Percentiles rank a stretch among this genome's conserved stretches.
Conservation (phyloP, 2,797 vertebrate genomes). For the Melanogrammus aeglefinus region DNA sequence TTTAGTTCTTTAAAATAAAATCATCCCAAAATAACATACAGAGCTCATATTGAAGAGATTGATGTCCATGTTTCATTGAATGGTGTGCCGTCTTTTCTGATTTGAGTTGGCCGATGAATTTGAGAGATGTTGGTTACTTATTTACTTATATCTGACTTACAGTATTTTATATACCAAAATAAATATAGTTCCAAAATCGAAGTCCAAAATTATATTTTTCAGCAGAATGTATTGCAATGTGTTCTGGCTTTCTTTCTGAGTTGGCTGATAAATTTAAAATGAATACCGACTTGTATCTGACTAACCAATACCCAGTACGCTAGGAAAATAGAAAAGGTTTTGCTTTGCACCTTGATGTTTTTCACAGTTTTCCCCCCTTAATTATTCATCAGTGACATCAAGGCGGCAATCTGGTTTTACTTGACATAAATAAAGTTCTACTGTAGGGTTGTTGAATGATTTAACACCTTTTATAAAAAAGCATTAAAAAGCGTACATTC, state of each 20-base stretch:
- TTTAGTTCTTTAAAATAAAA: not conserved
- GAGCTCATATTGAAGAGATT: too few species aligned
- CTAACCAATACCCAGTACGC: not conserved
- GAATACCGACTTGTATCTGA: not conserved
- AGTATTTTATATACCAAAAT: not conserved
- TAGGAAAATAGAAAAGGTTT: not conserved
- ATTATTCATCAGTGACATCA: constrained; percentile 1
- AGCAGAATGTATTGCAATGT: not conserved
- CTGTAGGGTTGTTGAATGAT: not conserved
- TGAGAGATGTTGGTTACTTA: too few species aligned
- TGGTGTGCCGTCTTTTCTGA: too few species aligned
- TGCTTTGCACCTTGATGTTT: not conserved
- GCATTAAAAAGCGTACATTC: not conserved
- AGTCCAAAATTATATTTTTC: not conserved
- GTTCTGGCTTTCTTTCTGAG: not conserved
- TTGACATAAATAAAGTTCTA: not conserved
- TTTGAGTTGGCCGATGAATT: too few species aligned
- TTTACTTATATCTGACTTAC: not conserved
- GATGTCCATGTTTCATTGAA: too few species aligned
- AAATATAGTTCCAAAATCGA: not conserved
- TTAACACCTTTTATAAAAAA: not conserved
- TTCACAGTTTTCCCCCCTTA: not conserved
- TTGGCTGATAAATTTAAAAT: not conserved
- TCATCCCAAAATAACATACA: too few species aligned
- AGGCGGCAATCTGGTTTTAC: not conserved